Conservation (phyloP, 2,797 vertebrate species). For the Carcharodon carcharias region DNA sequence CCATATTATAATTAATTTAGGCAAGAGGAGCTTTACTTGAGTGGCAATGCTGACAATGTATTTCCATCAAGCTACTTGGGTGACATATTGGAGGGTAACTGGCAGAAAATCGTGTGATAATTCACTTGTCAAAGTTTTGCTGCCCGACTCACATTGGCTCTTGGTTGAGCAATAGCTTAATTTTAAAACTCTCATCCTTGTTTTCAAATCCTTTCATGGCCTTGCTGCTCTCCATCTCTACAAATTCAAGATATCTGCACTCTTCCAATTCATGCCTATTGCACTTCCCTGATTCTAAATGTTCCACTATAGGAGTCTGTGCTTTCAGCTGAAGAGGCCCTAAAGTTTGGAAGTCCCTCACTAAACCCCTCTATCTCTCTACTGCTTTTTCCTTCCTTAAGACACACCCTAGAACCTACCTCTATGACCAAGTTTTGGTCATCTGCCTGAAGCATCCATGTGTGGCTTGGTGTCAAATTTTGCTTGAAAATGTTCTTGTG, state of each 20-base stretch:
- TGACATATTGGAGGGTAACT: neutral
- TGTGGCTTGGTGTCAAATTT: neutral
- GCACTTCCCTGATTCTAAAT: neutral
- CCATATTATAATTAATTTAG: neutral
- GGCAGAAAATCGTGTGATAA: neutral
- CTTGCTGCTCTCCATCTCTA: neutral
- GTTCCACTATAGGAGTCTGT: too few relatives aligned
- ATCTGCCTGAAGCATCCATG: neutral
- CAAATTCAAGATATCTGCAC: neutral
- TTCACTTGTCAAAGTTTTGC: neutral
- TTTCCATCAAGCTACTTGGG: neutral
- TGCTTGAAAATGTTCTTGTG: neutral
- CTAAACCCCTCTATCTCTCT: neutral
- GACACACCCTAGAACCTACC: neutral
- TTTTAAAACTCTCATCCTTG: neutral
- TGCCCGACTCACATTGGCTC: neutral
- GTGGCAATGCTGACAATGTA: neutral
- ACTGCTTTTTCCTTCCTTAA: neutral
- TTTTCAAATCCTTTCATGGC: neutral
- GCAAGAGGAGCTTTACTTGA: neutral
- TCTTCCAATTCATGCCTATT: neutral
- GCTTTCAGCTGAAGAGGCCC: neutral
- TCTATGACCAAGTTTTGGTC: neutral
- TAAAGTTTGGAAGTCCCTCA: neutral
- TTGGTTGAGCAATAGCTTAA: neutral